Evolutionary conservation across 2,113 vertebrate species (phyloP).

Genomic region (Anolis carolinensis): DNA sequence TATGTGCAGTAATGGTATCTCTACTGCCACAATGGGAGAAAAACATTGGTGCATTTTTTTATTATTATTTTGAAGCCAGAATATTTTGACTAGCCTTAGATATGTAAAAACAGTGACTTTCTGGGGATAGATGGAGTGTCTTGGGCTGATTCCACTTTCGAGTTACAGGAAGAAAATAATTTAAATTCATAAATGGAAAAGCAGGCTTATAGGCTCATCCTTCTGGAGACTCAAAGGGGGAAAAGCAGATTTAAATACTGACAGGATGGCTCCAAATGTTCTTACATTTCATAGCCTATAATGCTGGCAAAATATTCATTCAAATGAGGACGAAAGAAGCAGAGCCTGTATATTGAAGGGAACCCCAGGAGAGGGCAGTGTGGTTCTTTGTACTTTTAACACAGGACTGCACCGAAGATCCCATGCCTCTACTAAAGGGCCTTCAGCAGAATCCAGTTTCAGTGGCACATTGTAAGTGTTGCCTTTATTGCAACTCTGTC

Average conservation of each 20-base stretch:
- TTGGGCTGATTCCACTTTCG: not conserved
- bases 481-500: not conserved
- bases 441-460: not conserved
- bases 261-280: not conserved
- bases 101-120: not conserved
- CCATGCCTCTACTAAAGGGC: not conserved
- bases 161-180: not conserved
- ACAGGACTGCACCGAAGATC: not conserved
- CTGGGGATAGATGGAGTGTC: not conserved
- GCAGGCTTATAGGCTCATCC: not conserved
- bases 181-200: not conserved
- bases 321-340: not conserved
- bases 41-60: not conserved
- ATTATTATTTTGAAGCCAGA: too few relatives aligned
- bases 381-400: not conserved
- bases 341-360: not conserved
- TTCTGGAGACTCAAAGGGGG: not conserved
- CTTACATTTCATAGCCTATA: not conserved
- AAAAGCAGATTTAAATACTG: not conserved
- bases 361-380: not conserved
- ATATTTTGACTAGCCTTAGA: not conserved
- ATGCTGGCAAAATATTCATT: not conserved
- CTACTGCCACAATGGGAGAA: not conserved
- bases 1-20: not conserved
- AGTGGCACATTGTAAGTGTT: not conserved